Conservation (phyloP, 2,797 vertebrate species). For the Spondyliosoma cantharus region DNA sequence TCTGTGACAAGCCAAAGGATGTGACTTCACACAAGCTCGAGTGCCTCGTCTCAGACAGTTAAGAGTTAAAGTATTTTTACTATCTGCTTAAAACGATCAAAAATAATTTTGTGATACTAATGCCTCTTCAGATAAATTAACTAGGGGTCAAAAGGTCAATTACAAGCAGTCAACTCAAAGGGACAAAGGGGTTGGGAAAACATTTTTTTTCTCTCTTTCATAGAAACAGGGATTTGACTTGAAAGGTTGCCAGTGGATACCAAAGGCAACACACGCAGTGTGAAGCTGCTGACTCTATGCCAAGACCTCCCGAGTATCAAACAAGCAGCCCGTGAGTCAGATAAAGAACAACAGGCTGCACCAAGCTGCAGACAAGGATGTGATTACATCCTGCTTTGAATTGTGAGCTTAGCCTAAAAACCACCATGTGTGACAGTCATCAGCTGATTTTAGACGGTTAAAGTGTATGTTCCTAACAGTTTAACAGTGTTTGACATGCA, state of each 20-base stretch:
- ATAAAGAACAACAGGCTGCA: constrained; percentile 18
- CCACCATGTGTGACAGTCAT: not conserved
- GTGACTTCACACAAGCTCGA: too few species aligned
- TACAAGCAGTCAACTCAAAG: constrained; percentile 38
- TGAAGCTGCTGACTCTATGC: constrained; percentile 58
- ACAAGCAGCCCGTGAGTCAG: constrained; percentile 30
- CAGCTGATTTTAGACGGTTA: too few species aligned
- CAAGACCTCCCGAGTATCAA: constrained; percentile 62
- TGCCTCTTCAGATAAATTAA: constrained; percentile 20
- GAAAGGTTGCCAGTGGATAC: constrained; percentile 80
- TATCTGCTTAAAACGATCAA: not conserved
- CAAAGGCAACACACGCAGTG: constrained; percentile 66
- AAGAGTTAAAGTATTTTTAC: not conserved
- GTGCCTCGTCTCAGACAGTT: not conserved
- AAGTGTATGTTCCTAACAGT: too few species aligned
- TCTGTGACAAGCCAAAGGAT: too few species aligned
- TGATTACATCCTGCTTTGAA: constrained; percentile 43
- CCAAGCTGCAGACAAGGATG: not conserved
- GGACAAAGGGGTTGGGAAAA: constrained; percentile 34
- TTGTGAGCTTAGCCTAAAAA: not conserved
- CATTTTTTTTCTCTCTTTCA: constrained; percentile 32
- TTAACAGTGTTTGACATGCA: not conserved
- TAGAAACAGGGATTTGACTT: constrained; percentile 61
- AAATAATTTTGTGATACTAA: not conserved
- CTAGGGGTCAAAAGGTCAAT: constrained; percentile 25